Conservation (phyloP, 2,888 invertebrate species). For the Exephanes ischioxanthus region DNA sequence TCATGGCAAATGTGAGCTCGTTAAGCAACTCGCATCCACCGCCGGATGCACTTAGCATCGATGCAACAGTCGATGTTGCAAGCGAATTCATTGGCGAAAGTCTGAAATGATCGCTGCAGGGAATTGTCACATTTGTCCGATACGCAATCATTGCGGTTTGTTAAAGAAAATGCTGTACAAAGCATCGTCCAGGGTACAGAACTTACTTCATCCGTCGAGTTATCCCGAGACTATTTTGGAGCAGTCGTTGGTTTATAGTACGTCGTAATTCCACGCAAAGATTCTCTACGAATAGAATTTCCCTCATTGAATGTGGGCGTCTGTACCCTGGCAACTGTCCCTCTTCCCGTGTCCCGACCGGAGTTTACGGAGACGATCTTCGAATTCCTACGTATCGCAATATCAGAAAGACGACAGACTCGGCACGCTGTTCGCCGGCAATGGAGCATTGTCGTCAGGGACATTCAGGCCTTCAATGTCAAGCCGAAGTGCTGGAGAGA, state of each 20-base stretch:
- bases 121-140: neutral
- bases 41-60: slow-evolving; percentile 45
- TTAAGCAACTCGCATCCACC: slow-evolving; percentile 68
- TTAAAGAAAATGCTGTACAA: neutral
- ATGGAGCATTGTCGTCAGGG: slow-evolving; percentile 42
- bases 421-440: slow-evolving; percentile 51
- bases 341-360: neutral
- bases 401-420: slow-evolving; percentile 68
- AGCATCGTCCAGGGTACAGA: neutral
- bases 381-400: slow-evolving; percentile 78
- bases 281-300: slow-evolving; percentile 52
- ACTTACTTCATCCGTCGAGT: neutral
- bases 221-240: neutral
- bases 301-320: neutral
- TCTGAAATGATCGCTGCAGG: neutral
- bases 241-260: neutral
- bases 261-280: neutral
- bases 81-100: slow-evolving; percentile 53
- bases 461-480: slow-evolving; percentile 55
- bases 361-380: slow-evolving; percentile 71
- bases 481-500: slow-evolving; percentile 21
- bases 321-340: slow-evolving; percentile 23
- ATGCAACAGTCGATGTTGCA: slow-evolving; percentile 51
- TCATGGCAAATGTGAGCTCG: slow-evolving; percentile 79
- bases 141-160: neutral